phyloP scores from a whole-genome alignment of 2,797 vertebrate species.

The Sylvilagus floridanus region DNA sequence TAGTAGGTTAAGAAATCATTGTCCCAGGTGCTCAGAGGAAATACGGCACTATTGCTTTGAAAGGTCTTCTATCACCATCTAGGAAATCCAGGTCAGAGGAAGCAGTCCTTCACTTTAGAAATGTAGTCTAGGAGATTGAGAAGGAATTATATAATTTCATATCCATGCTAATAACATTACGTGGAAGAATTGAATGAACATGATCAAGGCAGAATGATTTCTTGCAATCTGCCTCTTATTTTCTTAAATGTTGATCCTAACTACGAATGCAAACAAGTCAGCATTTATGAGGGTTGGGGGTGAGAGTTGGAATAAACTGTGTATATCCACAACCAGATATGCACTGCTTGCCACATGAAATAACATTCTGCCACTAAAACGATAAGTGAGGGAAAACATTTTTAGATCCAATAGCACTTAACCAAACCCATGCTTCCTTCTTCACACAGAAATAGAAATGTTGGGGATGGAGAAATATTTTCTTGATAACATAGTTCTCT shows the following conservation, averaged over 20 bases:
- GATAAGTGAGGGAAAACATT: not conserved
- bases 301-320: not conserved
- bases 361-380: not conserved
- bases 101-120: not conserved
- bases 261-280: not conserved
- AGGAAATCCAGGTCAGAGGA: constrained; percentile 15
- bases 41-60: not conserved
- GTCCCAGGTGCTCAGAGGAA: not conserved
- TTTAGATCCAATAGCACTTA: not conserved
- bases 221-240: not conserved
- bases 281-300: not conserved
- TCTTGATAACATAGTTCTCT: not conserved
- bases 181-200: not conserved
- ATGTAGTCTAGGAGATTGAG: not conserved
- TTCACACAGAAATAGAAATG: constrained; percentile 10
- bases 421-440: not conserved
- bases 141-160: constrained; percentile 6
- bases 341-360: not conserved
- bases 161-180: not conserved
- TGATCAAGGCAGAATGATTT: not conserved
- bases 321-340: not conserved
- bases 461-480: not conserved
- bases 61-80: not conserved
- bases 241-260: constrained; percentile 25
- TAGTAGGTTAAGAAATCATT: constrained; percentile 13